A percentile compares a stretch with the other conserved stretches of the same genome.
Evolutionary conservation across 92 coral and sea anemone genomes (phyloP).

Genomic region (Palythoa grandiflora): DNA sequence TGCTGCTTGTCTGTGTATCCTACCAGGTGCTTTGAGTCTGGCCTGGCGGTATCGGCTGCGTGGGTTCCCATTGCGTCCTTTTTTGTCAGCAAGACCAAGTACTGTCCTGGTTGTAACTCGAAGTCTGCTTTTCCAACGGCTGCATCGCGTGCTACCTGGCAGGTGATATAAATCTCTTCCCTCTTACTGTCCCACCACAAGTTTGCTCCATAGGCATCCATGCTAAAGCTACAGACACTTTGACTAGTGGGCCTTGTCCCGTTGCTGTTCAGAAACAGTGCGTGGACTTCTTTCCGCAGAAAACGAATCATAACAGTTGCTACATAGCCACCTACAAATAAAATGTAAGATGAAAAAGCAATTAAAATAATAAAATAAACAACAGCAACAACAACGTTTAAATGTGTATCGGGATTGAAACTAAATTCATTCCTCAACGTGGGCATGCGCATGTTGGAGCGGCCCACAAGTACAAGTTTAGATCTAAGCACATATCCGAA

Average conservation of each 20-base stretch:
- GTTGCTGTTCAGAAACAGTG: conserved; percentile 52
- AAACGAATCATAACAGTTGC: conserved; percentile 60
- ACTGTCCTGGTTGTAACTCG: conserved; percentile 50
- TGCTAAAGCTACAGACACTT: conserved; percentile 68
- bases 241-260: conserved; percentile 49
- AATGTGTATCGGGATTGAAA: too few species aligned
- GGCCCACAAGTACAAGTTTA: too few species aligned
- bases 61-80: conserved; percentile 78
- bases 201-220: conserved; percentile 80
- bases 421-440: too few species aligned
- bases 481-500: too few species aligned
- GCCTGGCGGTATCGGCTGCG: conserved; percentile 64
- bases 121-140: conserved; percentile 46
- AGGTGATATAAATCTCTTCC: conserved; percentile 81
- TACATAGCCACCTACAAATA: conserved; percentile 87
- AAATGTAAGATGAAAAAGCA: background rate
- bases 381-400: too few species aligned
- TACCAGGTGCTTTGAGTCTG: conserved; percentile 69
- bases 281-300: conserved; percentile 71
- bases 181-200: conserved; percentile 86
- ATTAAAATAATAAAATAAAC: too few species aligned
- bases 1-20: conserved; percentile 82
- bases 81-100: conserved; percentile 76
- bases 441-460: too few species aligned
- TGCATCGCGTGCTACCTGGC: conserved; percentile 72